phyloP scores from a whole-genome alignment of 2,113 vertebrate genomes.

The Bettongia penicillata region DNA sequence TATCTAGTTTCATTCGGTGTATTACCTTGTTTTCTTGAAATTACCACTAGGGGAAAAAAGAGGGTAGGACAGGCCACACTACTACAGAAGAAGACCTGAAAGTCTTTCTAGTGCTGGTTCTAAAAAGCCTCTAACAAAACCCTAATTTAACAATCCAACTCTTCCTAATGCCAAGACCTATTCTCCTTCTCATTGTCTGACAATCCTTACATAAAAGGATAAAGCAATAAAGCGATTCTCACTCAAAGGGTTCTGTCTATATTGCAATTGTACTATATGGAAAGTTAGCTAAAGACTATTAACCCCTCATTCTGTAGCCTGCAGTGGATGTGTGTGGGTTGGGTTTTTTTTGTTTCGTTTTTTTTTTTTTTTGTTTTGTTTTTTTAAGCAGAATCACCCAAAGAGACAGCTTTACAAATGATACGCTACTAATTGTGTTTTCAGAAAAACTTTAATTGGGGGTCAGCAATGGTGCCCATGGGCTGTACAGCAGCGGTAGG shows the following conservation, averaged over 20 bases:
- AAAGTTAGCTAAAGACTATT: neutral
- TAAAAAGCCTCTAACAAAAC: slow-evolving; percentile 16
- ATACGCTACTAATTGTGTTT: slow-evolving; percentile 61
- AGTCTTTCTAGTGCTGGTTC: slow-evolving; percentile 32
- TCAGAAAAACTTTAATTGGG: slow-evolving; percentile 42
- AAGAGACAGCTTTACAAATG: slow-evolving; percentile 62
- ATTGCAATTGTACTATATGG: slow-evolving; percentile 12
- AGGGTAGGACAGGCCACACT: slow-evolving; percentile 23
- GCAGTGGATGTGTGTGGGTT: neutral
- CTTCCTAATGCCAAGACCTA: neutral
- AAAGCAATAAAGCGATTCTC: neutral
- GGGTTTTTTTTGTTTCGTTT: neutral
- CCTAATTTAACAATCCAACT: slow-evolving; percentile 45
- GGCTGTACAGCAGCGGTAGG: neutral
- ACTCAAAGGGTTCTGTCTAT: neutral
- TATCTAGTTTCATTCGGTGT: slow-evolving; percentile 51
- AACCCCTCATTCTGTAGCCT: neutral
- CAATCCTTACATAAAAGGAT: neutral
- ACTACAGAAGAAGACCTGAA: neutral
- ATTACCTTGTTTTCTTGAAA: neutral
- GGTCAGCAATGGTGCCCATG: neutral
- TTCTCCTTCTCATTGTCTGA: slow-evolving; percentile 25
- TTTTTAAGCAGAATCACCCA: slow-evolving; percentile 32
- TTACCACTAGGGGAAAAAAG: slow-evolving; percentile 40
- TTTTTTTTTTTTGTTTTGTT: neutral